phyloP scores from a whole-genome alignment of 2,797 vertebrate species.

The Cetoscarus ocellatus region DNA sequence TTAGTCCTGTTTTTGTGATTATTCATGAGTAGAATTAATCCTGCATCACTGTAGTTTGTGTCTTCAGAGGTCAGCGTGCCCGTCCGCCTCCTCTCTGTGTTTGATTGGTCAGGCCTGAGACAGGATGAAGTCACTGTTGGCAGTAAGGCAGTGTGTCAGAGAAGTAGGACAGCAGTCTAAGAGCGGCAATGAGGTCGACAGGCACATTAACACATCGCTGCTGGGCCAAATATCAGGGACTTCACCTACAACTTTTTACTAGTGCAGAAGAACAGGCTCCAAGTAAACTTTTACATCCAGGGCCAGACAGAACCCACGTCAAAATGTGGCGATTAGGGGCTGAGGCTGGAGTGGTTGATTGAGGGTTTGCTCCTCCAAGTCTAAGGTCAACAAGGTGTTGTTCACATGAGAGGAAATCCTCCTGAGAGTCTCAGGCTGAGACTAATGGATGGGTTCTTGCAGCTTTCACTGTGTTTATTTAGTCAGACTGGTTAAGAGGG shows the following conservation, averaged over 20 bases:
- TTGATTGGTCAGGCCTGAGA: constrained; percentile 14
- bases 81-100: neutral
- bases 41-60: neutral
- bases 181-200: neutral
- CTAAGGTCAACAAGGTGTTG: no score
- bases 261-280: neutral
- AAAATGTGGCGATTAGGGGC: no score
- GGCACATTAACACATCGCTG: neutral
- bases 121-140: constrained; percentile 47
- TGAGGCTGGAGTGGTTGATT: no score
- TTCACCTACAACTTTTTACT: constrained; percentile 11
- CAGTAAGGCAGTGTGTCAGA: constrained; percentile 32
- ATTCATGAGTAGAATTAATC: neutral
- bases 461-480: no score
- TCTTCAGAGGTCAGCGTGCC: constrained; percentile 9
- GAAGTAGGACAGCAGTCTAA: constrained; percentile 17
- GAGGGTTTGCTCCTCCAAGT: no score
- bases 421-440: no score
- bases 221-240: neutral
- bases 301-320: neutral
- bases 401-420: no score
- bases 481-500: no score
- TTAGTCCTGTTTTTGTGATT: constrained; percentile 1
- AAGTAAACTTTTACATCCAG: neutral
- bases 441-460: no score